phyloP scores from a whole-genome alignment of 1,140 invertebrate species.

The Drosophila baimaii region DNA sequence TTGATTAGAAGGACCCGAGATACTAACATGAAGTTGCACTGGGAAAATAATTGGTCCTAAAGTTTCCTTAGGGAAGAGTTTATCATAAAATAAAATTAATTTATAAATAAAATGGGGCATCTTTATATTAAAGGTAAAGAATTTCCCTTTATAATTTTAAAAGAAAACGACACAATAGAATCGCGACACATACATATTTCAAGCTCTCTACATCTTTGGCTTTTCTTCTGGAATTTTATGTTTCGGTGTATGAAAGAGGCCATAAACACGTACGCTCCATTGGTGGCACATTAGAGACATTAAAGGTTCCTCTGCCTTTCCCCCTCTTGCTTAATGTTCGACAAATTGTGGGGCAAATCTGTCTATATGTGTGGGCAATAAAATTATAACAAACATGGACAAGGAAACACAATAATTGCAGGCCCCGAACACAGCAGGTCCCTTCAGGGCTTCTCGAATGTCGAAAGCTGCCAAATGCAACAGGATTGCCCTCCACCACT shows the following conservation, averaged over 20 bases:
- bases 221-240: not conserved
- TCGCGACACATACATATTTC: no score
- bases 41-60: not conserved
- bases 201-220: not conserved
- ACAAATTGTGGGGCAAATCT: constrained; percentile 56
- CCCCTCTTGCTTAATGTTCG: constrained; percentile 23
- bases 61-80: not conserved
- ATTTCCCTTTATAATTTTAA: not conserved
- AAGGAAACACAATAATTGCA: constrained; percentile 40
- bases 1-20: constrained; percentile 10
- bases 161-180: not conserved
- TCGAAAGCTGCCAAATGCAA: constrained; percentile 35
- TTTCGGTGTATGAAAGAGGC: constrained; percentile 3
- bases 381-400: constrained; percentile 50
- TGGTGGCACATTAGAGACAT: constrained; percentile 63
- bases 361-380: constrained; percentile 34
- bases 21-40: not conserved
- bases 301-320: constrained; percentile 1
- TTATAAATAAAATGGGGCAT: no score
- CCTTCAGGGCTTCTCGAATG: constrained; percentile 6
- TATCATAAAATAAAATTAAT: not conserved
- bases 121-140: no score
- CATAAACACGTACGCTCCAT: constrained; percentile 66
- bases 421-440: constrained; percentile 26
- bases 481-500: constrained; percentile 11